Evolutionary conservation across 2,797 vertebrate species (phyloP), one percentile per base, ranked within the genome.

Genomic region (Melanotaenia nigrans): DNA sequence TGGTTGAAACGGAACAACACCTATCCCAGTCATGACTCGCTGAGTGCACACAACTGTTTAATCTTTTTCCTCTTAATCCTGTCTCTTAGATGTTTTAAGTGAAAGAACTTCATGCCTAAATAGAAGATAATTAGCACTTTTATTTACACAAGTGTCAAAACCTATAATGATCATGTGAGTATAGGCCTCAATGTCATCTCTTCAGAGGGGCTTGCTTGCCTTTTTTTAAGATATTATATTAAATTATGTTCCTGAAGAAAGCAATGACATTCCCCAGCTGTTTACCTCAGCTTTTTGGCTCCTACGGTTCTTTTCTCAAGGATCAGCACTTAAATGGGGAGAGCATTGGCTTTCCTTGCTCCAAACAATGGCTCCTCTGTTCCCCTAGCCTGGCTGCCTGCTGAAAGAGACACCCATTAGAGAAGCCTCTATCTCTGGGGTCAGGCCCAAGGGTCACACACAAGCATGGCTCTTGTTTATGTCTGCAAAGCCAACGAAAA

Each of bases 341-440:
- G 87, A 92, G 89, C 90, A 82, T 88, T 87, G 88, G 91, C 91
- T 91, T 90, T 86, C 88, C 79, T 81, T 58, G 87, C 58, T 70
- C 73, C 68, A 80, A 90, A 95, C 94, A 95, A 95, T 95, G 87
- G 92, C 78, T 79, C 82, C 91, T 93, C 92, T 95, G 93, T 95
- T 93, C 83, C 79, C 77, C 22, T 38, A 67, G 81, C 86, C 84
- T 33, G 80, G 90, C 87, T 45, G 85, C 77, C 82, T 65, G 87
- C 92, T 94, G 92, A 95, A 94, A 95, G 93, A 94, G 93, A 94
- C 94, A 93, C 91, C 92, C 95, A 94, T 95, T 95, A 94, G 90
- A 92, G 90, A 87, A 92, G 92, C 87, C 87, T 94, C 93, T 95
- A 94, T 95, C 93, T 95, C 89, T 93, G 70, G 86, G 94, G 94